A percentile compares a stretch with the other conserved stretches of the same genome.
phyloP scores from a whole-genome alignment of 2,888 invertebrate species.

The Dasypogon diadema region DNA sequence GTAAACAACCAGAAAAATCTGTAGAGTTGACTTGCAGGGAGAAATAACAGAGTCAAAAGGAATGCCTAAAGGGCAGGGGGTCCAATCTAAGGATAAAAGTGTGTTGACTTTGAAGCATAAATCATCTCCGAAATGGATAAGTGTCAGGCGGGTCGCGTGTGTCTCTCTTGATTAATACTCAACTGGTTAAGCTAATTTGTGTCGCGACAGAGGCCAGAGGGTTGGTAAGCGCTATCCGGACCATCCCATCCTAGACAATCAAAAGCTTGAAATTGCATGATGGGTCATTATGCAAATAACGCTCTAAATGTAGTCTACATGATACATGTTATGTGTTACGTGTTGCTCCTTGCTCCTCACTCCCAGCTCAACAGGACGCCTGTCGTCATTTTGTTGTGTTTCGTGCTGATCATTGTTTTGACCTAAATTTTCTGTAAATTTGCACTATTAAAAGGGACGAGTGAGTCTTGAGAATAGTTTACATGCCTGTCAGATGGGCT shows the following conservation, averaged over 20 bases:
- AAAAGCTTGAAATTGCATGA: neutral
- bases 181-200: constrained; percentile 34
- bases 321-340: neutral
- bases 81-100: neutral
- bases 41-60: neutral
- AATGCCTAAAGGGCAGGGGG: neutral
- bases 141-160: constrained; percentile 36
- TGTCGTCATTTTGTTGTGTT: neutral
- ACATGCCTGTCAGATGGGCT: neutral
- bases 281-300: neutral
- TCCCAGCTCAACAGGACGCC: neutral
- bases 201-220: constrained; percentile 32
- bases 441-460: constrained; percentile 27
- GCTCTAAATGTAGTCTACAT: neutral
- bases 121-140: constrained; percentile 16
- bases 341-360: constrained; percentile 8
- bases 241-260: neutral
- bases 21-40: neutral
- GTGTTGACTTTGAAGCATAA: neutral
- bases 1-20: neutral
- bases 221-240: neutral
- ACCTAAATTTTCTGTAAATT: constrained; percentile 22
- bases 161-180: constrained; percentile 17
- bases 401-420: constrained; percentile 27
- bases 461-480: neutral